Evolutionary conservation across 2,888 invertebrate species (phyloP), one percentile per base, ranked within the genome.

Genomic region (Dryomyza anilis): DNA sequence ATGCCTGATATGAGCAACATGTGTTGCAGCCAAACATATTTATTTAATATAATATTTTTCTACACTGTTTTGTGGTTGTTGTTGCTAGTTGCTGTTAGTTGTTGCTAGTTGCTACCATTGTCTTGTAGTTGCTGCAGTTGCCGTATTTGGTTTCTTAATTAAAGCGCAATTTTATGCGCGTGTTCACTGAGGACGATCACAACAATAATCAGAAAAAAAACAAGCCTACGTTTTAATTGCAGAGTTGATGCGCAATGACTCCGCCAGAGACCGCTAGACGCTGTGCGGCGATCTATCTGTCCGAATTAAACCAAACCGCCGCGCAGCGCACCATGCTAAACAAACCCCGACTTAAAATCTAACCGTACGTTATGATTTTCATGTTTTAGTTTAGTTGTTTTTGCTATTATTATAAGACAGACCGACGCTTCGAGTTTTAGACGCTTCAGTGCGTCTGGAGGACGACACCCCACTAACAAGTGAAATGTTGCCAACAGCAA

Each of bases 111-210:
- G 29, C 53, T 25, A 36, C 45, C 46, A 48, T 39, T 58, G 52
- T 36, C 48, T 66, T 58, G 56, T 53, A 55, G 45, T 39, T 52
- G 62, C 27, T 52, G 30, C 63, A 55, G 61, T 46, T 59, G 55
- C n/a, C n/a, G n/a, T 30, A 25, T 29, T 52, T 59, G 52, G 53
- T 45, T 61, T 64, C 64, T 67, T 78, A 78, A 78, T 78, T 79
- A 78, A 70, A 75, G 72, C 73, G 68, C 64, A 74, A 77, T 75
- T 77, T 78, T 78, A 77, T 77, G 78, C 79, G 76, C 78, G 76
- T 76, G 73, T 78, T 78, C 78, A 78, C 64, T 78, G 78, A 77
- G 73, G 76, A 78, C 75, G 78, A 74, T 75, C 74, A 65, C 29
- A 63, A 39, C 14, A 39, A 43, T 21, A 6, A 19, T 14, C 21